Base-by-base conservation (phyloP, 2,113 vertebrate species). In the Pluvialis apricaria region DNA sequence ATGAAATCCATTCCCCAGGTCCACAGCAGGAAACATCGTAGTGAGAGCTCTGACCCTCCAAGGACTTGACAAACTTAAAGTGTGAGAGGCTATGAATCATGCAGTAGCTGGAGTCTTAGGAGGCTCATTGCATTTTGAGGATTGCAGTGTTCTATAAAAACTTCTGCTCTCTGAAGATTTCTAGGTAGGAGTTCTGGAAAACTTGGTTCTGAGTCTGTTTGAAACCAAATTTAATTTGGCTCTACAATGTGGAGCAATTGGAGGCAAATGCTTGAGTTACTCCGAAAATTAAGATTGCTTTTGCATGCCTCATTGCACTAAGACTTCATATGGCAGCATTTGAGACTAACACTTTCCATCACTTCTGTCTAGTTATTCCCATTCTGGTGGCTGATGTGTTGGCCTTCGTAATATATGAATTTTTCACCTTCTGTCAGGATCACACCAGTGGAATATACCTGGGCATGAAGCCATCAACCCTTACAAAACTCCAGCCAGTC, bases 171-270 rank as follows among this genome's bases (percentile, higher is more conserved):
- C 24, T 25, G 4, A 26, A 29, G 26, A 21, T 80, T 73, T 66
- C 68, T 47, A 21, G 42, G 15, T 49, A 40, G 52, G 9, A 44
- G 17, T 31, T 65, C 32, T 5, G 29, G 52, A 45, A n/a, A 60
- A 26, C 6, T 22, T 65, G 12, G 2, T 51, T 81, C 55, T 45
- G 10, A 62, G 36, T 68, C 15, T 34, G 15, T 52, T 71, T n/a
- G 64, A 77, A 91, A 57, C 4, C 34, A 68, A 65, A 42, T 85
- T 76, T 34, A 6, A 83, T 45, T 40, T 83, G 21, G 15, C 36
- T 52, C 11, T 25, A 11, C 11, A 62, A 4, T 1, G 0, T 1
- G 2, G 22, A 89, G 36, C 47, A 40, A 14, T 11, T 66, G 45
- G 65, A 77, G 31, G 40, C 28, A 77, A 79, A n/a, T n/a, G 29